Evolutionary conservation across 2,797 vertebrate genomes (phyloP).

Genomic region (Trachops cirrhosus): DNA sequence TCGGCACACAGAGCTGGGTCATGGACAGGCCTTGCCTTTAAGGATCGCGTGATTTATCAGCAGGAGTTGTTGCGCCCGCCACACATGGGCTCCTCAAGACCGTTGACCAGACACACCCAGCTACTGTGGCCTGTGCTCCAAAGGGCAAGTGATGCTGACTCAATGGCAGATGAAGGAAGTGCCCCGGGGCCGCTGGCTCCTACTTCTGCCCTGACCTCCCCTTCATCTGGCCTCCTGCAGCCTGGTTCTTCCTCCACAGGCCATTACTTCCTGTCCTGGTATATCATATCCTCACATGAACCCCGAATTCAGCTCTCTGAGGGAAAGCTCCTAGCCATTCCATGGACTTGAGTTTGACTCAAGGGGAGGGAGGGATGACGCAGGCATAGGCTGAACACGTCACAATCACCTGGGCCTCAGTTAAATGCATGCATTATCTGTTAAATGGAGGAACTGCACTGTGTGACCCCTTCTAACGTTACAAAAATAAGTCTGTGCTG

Average conservation of each 20-base stretch:
- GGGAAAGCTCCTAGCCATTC: neutral
- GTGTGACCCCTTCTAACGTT: neutral
- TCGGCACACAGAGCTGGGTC: neutral
- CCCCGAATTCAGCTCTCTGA: neutral
- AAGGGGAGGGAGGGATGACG: neutral
- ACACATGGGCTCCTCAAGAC: neutral
- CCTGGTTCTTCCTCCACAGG: neutral
- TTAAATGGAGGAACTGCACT: neutral
- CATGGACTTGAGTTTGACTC: neutral
- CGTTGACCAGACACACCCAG: neutral
- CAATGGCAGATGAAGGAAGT: neutral
- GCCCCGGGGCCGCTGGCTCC: neutral
- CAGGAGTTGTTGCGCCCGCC: neutral
- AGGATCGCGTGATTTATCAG: neutral
- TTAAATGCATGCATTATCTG: neutral
- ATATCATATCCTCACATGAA: neutral
- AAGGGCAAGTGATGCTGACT: neutral
- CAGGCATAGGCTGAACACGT: neutral
- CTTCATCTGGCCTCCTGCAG: neutral
- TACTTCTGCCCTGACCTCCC: neutral
- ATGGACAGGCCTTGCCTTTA: neutral
- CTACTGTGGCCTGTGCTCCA: neutral
- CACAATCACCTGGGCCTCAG: neutral
- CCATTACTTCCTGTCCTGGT: neutral
- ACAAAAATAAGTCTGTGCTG: neutral